Conservation (phyloP, 2,888 invertebrate genomes). For the Habrosyne pyritoides region DNA sequence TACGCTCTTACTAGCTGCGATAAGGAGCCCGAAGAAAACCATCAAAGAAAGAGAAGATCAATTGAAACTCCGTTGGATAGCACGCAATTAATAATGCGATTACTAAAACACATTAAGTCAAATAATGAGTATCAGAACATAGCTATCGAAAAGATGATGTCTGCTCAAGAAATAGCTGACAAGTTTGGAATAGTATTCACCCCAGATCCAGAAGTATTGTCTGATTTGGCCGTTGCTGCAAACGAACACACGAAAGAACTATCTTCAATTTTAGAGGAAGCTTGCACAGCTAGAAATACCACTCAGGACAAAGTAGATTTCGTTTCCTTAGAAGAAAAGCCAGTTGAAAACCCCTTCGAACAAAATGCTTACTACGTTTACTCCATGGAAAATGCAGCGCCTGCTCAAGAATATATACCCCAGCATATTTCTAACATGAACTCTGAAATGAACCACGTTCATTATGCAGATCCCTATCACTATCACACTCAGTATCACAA, state of each 20-base stretch:
- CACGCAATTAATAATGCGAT: constrained; percentile 61
- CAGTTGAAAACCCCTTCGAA: constrained; percentile 23
- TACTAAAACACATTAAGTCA: constrained; percentile 71
- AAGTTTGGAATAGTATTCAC: constrained; percentile 71
- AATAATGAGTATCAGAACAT: constrained; percentile 76
- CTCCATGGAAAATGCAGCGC: constrained; percentile 7
- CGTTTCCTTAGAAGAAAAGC: constrained; percentile 27
- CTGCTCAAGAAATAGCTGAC: constrained; percentile 76
- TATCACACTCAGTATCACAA: constrained; percentile 40
- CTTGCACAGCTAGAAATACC: constrained; percentile 47
- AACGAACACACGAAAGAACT: constrained; percentile 69
- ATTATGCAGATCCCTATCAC: constrained; percentile 30
- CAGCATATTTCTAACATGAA: constrained; percentile 21
- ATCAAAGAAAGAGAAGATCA: constrained; percentile 59
- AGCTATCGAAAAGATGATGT: constrained; percentile 80
- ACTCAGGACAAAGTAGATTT: constrained; percentile 40
- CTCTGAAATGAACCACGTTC: constrained; percentile 31
- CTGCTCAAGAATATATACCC: constrained; percentile 35
- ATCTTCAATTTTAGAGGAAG: constrained; percentile 57
- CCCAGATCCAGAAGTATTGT: constrained; percentile 69
- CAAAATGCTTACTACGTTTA: constrained; percentile 45
- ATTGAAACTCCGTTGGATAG: constrained; percentile 69
- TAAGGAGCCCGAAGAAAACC: constrained; percentile 45
- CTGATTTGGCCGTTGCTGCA: constrained; percentile 66
- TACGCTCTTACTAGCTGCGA: constrained; percentile 51